A percentile compares a stretch with the other conserved stretches of the same genome.
Conservation (phyloP, 1,140 invertebrate species). For the Drosophila bifasciata region DNA sequence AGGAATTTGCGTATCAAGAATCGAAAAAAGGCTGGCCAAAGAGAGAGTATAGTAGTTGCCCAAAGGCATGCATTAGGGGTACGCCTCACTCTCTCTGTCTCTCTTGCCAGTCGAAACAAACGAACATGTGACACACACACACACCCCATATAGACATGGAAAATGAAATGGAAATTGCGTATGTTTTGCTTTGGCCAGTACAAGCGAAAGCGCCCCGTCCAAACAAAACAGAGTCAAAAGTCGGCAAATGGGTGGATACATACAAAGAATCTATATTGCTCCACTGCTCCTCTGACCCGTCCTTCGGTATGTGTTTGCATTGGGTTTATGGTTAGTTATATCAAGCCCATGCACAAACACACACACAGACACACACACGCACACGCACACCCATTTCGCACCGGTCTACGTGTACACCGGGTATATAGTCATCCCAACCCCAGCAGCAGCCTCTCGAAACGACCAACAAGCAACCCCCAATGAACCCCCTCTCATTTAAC, state of each 20-base stretch:
- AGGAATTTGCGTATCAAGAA: conserved; percentile 69
- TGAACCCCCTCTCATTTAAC: conserved; percentile 60
- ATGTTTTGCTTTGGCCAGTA: conserved; percentile 48
- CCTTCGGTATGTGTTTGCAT: conserved; percentile 46
- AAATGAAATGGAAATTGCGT: conserved; percentile 72
- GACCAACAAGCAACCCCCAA: conserved; percentile 10
- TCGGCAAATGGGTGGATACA: conserved; percentile 14
- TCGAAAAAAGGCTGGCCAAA: conserved; percentile 53
- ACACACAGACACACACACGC: conserved; percentile 11
- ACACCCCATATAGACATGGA: conserved; percentile 24
- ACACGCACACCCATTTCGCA: conserved; percentile 1
- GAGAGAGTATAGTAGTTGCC: conserved; percentile 7
- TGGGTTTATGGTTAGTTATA: conserved; percentile 56
- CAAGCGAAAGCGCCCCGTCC: conserved; percentile 42
- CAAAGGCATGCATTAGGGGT: conserved; percentile 61
- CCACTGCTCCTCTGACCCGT: neutral
- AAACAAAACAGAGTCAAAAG: conserved; percentile 4
- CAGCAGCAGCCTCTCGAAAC: conserved; percentile 15
- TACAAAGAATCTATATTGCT: conserved; percentile 25
- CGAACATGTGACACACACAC: conserved; percentile 59
- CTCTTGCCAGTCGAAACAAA: conserved; percentile 30
- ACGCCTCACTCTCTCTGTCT: too few species aligned
- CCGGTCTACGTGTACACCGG: conserved; percentile 2
- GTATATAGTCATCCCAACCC: conserved; percentile 21
- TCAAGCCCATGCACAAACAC: conserved; percentile 2